Evolutionary conservation across 2,113 vertebrate genomes (phyloP), one percentile per base, ranked within the genome.

Genomic region (Parus major): DNA sequence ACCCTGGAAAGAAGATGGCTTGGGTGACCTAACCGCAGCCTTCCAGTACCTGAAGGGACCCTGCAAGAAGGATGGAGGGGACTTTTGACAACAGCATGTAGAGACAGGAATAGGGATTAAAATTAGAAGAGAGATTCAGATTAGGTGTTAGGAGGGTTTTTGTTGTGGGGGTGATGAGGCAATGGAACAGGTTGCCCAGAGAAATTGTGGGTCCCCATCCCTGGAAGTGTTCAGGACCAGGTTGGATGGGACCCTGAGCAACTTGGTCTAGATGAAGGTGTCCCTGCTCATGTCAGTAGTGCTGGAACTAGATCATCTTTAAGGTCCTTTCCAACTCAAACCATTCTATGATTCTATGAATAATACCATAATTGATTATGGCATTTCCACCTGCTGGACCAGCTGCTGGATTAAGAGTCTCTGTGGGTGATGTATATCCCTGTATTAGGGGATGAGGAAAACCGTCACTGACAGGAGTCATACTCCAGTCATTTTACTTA

Each of bases 1-100:
- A 31, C 6, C 16, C 29, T 47, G 39, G 63, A 42, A 42, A n/a
- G 47, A 55, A 47, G n/a, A 29, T 0, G 0, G 5, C 47, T 41
- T 61, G 25, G 16, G 5, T 89, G 41, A 53, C 14, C 8, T 13
- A 35, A 61, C 10, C 82, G 61, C 21, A 61, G 39, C 61, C 28
- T 82, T 68, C 24, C 12, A 25, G n/a, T 35, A 31, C 20, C 39
- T 53, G 28, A 21, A 60, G 16, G 29, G 21, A 47, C 7, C 9
- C 16, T 61, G 29, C 11, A 47, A 53, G 55, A n/a, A 76, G 11
- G n/a, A 69, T 25, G 35, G 53, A 53, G 39, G 11, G 24, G 16
- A 60, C 24, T 60, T 68, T 35, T 82, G 64, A 60, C 4, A 21
- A 53, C 11, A 53, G 20, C 28, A 29, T 15, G 15, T 23, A 76